These are phyloP conservation scores for Panagrolaimus sp. DNA, from an alignment of 1,140 invertebrate species.

Conservation along the genomic window DNA sequence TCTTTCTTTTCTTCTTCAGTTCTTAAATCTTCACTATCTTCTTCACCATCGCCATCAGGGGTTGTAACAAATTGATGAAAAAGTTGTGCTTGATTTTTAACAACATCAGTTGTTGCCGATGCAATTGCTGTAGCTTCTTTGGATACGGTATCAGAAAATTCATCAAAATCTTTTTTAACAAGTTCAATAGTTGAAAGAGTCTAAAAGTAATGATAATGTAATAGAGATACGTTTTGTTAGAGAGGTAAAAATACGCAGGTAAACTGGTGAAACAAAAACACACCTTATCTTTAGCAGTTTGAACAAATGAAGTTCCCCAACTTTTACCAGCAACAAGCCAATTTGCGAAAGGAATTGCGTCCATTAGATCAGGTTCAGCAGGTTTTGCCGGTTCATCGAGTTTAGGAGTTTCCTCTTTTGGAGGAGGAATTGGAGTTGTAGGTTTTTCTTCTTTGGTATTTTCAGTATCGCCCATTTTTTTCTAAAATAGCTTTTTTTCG, in stretches of 20 bases:
- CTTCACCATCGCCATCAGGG: conserved; percentile 25
- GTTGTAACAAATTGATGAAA: conserved; percentile 41
- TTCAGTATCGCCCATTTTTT: neutral
- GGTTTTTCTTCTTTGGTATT: neutral
- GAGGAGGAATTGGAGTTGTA: neutral
- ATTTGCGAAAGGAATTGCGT: neutral
- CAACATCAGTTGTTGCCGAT: conserved; percentile 26
- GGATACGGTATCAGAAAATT: conserved; percentile 45
- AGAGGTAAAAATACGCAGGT: too few relatives aligned
- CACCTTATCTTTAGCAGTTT: conserved; percentile 1
- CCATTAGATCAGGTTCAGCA: neutral
- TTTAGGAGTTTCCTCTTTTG: neutral
- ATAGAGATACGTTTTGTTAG: too few relatives aligned
- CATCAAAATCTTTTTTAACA: conserved; percentile 50
- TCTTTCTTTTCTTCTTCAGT: conserved; percentile 25
- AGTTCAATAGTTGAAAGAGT: conserved; percentile 45
- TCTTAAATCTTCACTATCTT: conserved; percentile 9
- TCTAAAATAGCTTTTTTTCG: neutral
- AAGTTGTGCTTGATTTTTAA: conserved; percentile 44
- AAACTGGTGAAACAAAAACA: neutral
- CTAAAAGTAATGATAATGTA: conserved; percentile 25
- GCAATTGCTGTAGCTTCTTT: conserved; percentile 45
- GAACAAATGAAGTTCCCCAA: conserved; percentile 8
- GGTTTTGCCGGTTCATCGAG: neutral
- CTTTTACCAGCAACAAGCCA: neutral